Conservation (phyloP, 2,797 vertebrate species). For the Sandelia bainsii region DNA sequence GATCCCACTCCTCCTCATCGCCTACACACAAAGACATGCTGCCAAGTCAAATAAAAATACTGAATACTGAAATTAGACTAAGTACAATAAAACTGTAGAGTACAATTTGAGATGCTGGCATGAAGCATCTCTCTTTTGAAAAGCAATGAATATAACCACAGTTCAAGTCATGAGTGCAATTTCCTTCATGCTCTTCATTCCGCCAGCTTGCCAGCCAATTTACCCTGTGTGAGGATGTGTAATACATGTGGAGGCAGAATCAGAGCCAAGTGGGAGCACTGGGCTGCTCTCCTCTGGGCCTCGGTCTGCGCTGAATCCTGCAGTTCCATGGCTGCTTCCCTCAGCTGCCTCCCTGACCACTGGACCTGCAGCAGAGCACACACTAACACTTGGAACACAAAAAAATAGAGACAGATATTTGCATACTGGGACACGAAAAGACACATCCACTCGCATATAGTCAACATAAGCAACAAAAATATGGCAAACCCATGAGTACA, state of each 20-base stretch:
- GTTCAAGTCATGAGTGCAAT: slow-evolving; percentile 23
- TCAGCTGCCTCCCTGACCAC: slow-evolving; percentile 79
- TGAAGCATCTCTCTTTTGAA: neutral
- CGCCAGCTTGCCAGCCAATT: slow-evolving; percentile 26
- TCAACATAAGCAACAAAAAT: neutral
- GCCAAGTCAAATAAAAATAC: slow-evolving; percentile 36
- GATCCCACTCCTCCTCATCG: slow-evolving; percentile 87
- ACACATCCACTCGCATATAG: neutral
- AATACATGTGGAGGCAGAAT: slow-evolving; percentile 75
- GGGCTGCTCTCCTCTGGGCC: slow-evolving; percentile 79
- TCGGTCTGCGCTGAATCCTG: slow-evolving; percentile 77
- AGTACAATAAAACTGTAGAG: slow-evolving; percentile 18
- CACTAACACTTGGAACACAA: neutral
- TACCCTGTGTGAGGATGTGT: slow-evolving; percentile 80
- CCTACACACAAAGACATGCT: slow-evolving; percentile 69
- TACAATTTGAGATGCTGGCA: slow-evolving; percentile 7
- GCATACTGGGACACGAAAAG: slow-evolving; percentile 11
- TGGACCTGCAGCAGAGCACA: slow-evolving; percentile 57
- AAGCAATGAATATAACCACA: slow-evolving; percentile 21
- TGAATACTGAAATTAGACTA: slow-evolving; percentile 29
- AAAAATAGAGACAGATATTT: slow-evolving; percentile 16
- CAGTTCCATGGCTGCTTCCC: slow-evolving; percentile 74
- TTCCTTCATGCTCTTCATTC: slow-evolving; percentile 19
- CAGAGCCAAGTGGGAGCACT: slow-evolving; percentile 68
- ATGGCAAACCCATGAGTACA: neutral